Base-by-base conservation (phyloP, 2,797 vertebrate genomes). In the Phrynocephalus guinanensis region DNA sequence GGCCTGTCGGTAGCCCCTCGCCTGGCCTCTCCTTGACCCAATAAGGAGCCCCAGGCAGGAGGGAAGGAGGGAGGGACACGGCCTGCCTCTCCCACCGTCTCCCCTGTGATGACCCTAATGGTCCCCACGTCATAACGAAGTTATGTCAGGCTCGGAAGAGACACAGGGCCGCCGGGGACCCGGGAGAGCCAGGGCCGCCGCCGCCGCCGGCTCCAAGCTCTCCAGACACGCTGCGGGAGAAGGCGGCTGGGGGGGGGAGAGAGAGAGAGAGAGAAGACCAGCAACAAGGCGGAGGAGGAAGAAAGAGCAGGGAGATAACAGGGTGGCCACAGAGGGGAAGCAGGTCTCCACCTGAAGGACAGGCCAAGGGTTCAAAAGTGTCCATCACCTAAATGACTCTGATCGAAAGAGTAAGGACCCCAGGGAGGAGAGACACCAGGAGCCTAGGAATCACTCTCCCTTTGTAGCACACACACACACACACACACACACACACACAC, bases 11-110 rank as follows among this genome's bases (percentile, higher is more conserved):
- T n/a, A 22, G 6, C 48, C 2, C 30, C 10, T 44, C 26, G 20
- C 81, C 28, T 33, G n/a, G 50, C 56, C 11, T 60, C 13, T 33
- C 18, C 94, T 93, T 79, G 13, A 95, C 95, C 92, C 93, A 93
- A 95, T 95, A 88, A 92, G 66, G 83, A 77, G 38, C 52, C 15
- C 10, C 0, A 0, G 1, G 28, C 44, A 66, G 9, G 26, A 50
- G 28, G 15, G 44, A 76, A 52, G 24, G 72, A 77, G 79, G 16
- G 13, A 5, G n/a, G 22, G 70, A 5, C 5, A 3, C 5, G 30
- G 5, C 26, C 11, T 4, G 24, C 26, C 6, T 48, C 33, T 24
- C 33, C 20, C 8, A 8, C 48, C 44, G 13, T 38, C 15, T 80
- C 44, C 30, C 83, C 13, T 5, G 7, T 5, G 0, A 50, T 78